phyloP scores from a whole-genome alignment of 2,113 vertebrate species.

The Gadus macrocephalus region DNA sequence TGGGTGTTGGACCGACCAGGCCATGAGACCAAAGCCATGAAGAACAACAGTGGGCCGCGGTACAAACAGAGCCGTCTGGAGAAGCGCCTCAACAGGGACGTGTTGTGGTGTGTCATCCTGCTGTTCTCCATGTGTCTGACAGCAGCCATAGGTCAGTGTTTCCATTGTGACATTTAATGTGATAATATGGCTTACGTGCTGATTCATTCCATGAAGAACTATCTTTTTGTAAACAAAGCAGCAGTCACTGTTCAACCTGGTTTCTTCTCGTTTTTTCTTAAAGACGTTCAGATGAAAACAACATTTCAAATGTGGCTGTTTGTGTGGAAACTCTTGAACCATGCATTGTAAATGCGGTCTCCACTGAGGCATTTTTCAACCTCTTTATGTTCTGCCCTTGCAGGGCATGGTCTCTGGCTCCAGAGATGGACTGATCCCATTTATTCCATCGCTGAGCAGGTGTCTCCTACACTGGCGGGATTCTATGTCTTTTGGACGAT shows the following conservation, averaged over 20 bases:
- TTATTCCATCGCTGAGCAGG: slow-evolving; percentile 69
- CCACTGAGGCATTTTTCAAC: too few relatives aligned
- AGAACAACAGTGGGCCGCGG: slow-evolving; percentile 87
- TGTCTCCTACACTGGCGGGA: slow-evolving; percentile 73
- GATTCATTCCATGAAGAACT: too few relatives aligned
- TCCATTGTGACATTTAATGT: neutral
- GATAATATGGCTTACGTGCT: too few relatives aligned
- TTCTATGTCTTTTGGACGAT: slow-evolving; percentile 97
- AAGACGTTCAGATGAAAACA: too few relatives aligned
- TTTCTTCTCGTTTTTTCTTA: too few relatives aligned
- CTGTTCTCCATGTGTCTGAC: slow-evolving; percentile 85
- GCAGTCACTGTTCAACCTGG: too few relatives aligned
- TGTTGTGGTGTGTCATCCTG: slow-evolving; percentile 89
- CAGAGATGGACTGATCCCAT: slow-evolving; percentile 62
- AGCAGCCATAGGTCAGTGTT: slow-evolving; percentile 78
- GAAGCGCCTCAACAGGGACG: slow-evolving; percentile 80
- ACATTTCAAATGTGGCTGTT: too few relatives aligned
- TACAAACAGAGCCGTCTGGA: slow-evolving; percentile 92
- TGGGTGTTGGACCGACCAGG: slow-evolving; percentile 61
- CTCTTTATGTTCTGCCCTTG: slow-evolving; percentile 34
- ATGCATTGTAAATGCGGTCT: too few relatives aligned
- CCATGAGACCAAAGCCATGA: slow-evolving; percentile 97
- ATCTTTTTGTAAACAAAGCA: too few relatives aligned
- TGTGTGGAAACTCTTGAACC: too few relatives aligned
- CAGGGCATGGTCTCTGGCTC: slow-evolving; percentile 90